Evolutionary conservation across 2,888 invertebrate genomes (phyloP).

Genomic region (Pterobdella sp.): DNA sequence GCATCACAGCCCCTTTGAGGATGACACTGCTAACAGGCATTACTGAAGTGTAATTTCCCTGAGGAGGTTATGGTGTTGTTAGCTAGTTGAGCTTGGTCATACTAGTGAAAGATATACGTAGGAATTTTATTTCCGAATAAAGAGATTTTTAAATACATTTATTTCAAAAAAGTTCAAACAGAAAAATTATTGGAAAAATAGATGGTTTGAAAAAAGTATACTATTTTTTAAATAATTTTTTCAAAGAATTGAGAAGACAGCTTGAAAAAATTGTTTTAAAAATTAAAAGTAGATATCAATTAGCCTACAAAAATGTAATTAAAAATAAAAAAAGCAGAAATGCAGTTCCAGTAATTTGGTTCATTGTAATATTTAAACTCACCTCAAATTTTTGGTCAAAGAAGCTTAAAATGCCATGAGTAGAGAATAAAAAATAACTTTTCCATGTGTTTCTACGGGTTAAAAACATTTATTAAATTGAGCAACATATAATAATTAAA

Average conservation of each 20-base stretch:
- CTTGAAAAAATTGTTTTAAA: background rate
- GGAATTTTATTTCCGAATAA: background rate
- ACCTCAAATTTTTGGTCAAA: conserved; percentile 7
- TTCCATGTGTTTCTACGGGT: background rate
- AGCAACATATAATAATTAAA: background rate
- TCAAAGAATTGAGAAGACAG: background rate
- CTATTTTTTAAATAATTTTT: background rate
- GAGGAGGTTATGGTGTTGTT: background rate
- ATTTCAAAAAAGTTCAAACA: too few species aligned
- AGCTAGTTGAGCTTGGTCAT: background rate
- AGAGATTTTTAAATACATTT: background rate
- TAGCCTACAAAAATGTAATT: background rate
- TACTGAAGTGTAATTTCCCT: background rate
- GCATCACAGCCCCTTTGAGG: background rate
- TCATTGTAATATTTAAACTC: background rate
- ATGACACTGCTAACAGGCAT: background rate
- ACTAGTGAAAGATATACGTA: background rate
- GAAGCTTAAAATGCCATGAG: conserved; percentile 17
- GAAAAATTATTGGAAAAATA: too few species aligned
- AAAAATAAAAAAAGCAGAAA: background rate
- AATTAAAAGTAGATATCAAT: background rate
- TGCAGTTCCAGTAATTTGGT: background rate
- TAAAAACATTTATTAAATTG: background rate
- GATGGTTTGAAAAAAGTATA: background rate
- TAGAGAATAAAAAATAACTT: background rate